Conservation (phyloP, 2,797 vertebrate genomes). For the Myoxocephalus aenaeus region DNA sequence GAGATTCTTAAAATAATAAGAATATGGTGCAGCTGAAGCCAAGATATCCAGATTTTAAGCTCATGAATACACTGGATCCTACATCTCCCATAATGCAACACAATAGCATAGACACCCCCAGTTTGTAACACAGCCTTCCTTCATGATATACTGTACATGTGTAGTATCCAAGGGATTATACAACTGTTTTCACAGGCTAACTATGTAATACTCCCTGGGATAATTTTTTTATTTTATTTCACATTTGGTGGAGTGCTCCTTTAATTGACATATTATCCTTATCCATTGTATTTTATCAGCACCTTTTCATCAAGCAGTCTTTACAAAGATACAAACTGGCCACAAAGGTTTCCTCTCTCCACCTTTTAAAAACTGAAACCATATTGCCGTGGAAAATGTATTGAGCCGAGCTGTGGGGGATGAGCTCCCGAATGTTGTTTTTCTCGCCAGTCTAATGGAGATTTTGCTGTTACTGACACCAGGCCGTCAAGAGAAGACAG, state of each 20-base stretch:
- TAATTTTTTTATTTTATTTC: slow-evolving; percentile 15
- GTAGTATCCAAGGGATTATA: neutral
- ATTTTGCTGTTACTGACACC: slow-evolving; percentile 69
- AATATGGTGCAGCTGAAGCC: neutral
- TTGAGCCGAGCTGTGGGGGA: slow-evolving; percentile 58
- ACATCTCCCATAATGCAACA: neutral
- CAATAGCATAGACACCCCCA: neutral
- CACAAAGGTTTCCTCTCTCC: slow-evolving; percentile 18
- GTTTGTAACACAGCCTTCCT: neutral
- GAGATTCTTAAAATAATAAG: neutral
- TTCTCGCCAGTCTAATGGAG: slow-evolving; percentile 63
- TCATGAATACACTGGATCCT: neutral
- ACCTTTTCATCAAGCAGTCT: slow-evolving; percentile 22
- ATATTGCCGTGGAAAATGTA: slow-evolving; percentile 43
- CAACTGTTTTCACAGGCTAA: slow-evolving; percentile 2
- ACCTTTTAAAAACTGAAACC: slow-evolving; percentile 22
- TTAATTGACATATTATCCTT: neutral
- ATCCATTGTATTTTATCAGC: neutral
- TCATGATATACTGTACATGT: neutral
- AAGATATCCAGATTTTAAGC: neutral
- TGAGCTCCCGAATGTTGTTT: slow-evolving; percentile 68
- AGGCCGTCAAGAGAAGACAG: slow-evolving; percentile 58
- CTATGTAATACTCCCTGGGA: neutral
- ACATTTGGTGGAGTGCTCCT: neutral
- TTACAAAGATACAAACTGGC: slow-evolving; percentile 36